phyloP scores from a whole-genome alignment of 1,140 invertebrate species.

The Polypedilum vanderplanki region DNA sequence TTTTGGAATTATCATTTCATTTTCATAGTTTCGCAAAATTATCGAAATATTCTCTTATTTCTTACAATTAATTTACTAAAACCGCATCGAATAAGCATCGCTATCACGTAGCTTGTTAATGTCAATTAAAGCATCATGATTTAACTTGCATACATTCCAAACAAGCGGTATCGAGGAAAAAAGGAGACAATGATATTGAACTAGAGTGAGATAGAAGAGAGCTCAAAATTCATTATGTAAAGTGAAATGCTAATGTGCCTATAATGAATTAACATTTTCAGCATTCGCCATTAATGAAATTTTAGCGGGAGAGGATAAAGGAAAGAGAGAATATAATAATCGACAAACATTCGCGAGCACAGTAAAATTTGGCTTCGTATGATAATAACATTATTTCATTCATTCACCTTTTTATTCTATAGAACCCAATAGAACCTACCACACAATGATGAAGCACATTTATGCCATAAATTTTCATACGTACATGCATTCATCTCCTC shows the following conservation, averaged over 20 bases:
- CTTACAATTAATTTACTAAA: too few relatives aligned
- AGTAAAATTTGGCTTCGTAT: background rate
- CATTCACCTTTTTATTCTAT: background rate
- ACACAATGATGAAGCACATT: conserved; percentile 12
- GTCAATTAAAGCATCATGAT: too few relatives aligned
- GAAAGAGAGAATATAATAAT: background rate
- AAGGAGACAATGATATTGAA: background rate
- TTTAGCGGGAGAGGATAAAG: background rate
- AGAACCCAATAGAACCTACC: background rate
- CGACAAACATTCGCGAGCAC: background rate
- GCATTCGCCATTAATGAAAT: background rate
- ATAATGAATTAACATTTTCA: conserved; percentile 3
- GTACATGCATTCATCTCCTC: background rate
- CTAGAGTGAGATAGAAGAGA: background rate
- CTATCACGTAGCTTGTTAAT: too few relatives aligned
- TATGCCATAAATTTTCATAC: conserved; percentile 3
- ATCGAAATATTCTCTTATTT: too few relatives aligned
- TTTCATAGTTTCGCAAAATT: too few relatives aligned
- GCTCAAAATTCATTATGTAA: background rate
- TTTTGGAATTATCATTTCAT: too few relatives aligned
- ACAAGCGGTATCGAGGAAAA: too few relatives aligned
- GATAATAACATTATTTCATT: conserved; percentile 13
- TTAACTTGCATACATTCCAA: too few relatives aligned
- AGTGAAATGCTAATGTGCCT: background rate
- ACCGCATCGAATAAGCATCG: too few relatives aligned